Base-by-base conservation (phyloP, 2,888 invertebrate genomes). In the Andrena praecox region DNA sequence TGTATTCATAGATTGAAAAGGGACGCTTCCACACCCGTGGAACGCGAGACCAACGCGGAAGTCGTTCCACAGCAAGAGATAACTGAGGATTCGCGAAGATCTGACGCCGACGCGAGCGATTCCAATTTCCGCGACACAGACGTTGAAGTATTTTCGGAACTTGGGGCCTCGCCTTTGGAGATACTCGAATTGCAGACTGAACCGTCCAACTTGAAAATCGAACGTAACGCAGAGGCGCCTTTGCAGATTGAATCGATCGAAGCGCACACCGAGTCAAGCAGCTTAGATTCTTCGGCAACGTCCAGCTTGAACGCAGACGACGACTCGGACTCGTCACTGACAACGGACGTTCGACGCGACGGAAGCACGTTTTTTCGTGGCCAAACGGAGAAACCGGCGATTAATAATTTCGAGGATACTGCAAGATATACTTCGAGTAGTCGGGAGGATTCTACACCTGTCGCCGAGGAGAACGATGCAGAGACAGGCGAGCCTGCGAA, bases 281-380 rank as follows among this genome's bases (percentile, higher is more conserved):
- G 0, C n/a, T 1, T 31, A 0, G 42, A 24, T 42, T 8, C 16
- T 1, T 5, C 62, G 2, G 1, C 27, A 0, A 20, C 5, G 4
- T 56, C n/a, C 12, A 68, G 0, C 2, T 33, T 2, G 0, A n/a
- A 31, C 6, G 10, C 3, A 24, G 24, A 31, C 10, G 62, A 42
- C 1, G 16, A 27, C 8, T 16, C 8, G 12, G 20, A 62, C 10
- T 52, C 10, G 0, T 8, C n/a, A 10, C 16, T 10, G 12, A 54
- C 29, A n/a, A 27, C n/a, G 3, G 3, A 16, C 6, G 7, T n/a
- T 10, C n/a, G 12, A 5, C 33, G 24, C n/a, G 62, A 56, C 0
- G 52, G n/a, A 2, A 54, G 5, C 0, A 10, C n/a, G 35, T 63
- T 87, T 77, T 87, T 80, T 84, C 85, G 29, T 12, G 7, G 20